Evolutionary conservation across 2,797 vertebrate genomes (phyloP), one percentile per base, ranked within the genome.

Genomic region (Xenops minutus): DNA sequence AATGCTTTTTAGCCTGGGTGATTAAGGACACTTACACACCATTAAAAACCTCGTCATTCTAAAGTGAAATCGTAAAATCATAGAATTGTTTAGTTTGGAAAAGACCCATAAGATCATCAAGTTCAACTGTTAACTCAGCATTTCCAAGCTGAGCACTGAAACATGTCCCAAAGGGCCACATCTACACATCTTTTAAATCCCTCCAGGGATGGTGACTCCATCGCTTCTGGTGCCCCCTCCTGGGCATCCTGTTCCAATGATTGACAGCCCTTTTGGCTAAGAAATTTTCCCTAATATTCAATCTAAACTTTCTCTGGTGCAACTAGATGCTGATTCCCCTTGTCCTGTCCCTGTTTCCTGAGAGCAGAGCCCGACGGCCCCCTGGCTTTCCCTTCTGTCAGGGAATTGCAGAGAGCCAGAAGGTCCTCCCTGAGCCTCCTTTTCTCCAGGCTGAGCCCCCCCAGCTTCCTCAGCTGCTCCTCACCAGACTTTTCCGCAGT

Each of bases 11-110:
- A 76, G 95, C 69, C 85, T 88, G 79, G 59, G 85, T 96, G 92
- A 97, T 98, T 95, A 97, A 96, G 96, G 97, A 83, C 91, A 96
- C 93, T 97, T 94, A 95, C 46, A 89, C 61, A 93, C 93, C 78
- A 86, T 96, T 96, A 95, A 95, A 96, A 96, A 39, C 52, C 93
- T 91, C 93, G 56, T 90, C 23, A 59, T 75, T 88, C 69, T 95
- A 56, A 77, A 76, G 86, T 82, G 79, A 89, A 88, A 59, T 73
- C 63, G 59, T 9, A 54, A 89, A 88, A 59, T 73, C 71, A 66
- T 9, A 54, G 30, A 54, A 59, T 17, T 32, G 13, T 41, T 85
- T 41, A 1, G 5, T 46, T 72, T 72, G 52, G 19, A 66, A 59
- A 90, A 73, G 52, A 66, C 37, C 30, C 30, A 14, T 41, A 14